Evolutionary conservation across 2,888 invertebrate genomes (phyloP), one percentile per base, ranked within the genome.

Genomic region (Leptopilina syphax): DNA sequence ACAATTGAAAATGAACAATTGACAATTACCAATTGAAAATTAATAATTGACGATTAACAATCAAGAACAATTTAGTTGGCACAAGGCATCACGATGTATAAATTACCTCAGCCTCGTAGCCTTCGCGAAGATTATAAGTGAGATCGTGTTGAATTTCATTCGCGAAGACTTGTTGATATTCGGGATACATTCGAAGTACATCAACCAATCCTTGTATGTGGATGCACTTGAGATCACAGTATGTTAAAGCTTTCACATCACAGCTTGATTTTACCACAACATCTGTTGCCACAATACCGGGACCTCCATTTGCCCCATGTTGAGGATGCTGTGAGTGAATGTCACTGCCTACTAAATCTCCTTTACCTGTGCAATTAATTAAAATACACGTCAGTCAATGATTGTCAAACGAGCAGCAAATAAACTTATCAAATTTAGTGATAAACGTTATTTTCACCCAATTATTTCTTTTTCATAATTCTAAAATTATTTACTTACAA

Each of bases 161-260:
- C 76, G 97, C 96, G 91, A 98, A 98, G 91, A 98, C 97, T 89
- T 97, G 97, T 88, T 98, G 98, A 91, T 98, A 98, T 91, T 98
- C 98, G 0, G 98, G 98, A 92, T 98, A 98, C 0, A 98, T 93
- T 2, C 97, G 94, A 18, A 98, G 93, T 0, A 97, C 97, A 86
- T 98, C 98, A 13, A 97, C 96, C 76, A 98, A 93, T 1, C 98
- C 98, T 83, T 95, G 96, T 94, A 98, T 97, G 92, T 97, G 95
- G 85, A 98, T 96, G 92, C 98, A 97, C 93, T 98, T 98, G 81
- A 98, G 94, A 93, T 98, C 98, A 92, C 98, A 98, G 93, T 98
- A 98, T 66, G 98, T 98, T 78, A 98, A 94, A 60, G 98, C 98
- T 93, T 97, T 96, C 57, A 98, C 98, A 91, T 98, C 98, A 92